Conservation (phyloP, 2,797 vertebrate genomes). For the Alfaro cultratus region DNA sequence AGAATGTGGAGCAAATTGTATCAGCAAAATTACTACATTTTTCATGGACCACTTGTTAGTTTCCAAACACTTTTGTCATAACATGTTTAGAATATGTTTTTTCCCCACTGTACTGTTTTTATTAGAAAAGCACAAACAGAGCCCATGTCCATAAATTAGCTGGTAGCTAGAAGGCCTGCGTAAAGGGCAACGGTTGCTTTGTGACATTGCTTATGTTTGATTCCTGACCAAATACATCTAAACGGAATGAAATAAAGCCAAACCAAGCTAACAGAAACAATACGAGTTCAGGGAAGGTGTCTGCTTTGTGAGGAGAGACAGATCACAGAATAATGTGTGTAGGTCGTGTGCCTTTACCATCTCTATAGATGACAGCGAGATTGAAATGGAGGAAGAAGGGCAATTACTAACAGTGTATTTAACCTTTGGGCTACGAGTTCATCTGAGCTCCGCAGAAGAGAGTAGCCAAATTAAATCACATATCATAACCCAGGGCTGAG, state of each 20-base stretch:
- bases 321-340: not conserved
- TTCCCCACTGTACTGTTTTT: not conserved
- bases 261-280: not conserved
- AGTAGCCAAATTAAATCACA: conserved; percentile 58
- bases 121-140: not conserved
- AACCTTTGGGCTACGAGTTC: conserved; percentile 56
- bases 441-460: conserved; percentile 37
- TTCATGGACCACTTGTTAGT: not conserved
- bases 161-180: not conserved
- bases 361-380: conserved; percentile 22
- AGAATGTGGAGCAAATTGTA: not conserved
- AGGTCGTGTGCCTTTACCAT: conserved; percentile 14
- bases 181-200: not conserved
- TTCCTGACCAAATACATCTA: not conserved
- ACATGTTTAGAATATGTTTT: not conserved
- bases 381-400: conserved; percentile 30
- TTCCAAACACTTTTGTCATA: not conserved
- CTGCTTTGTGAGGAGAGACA: conserved; percentile 18
- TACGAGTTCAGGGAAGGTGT: not conserved
- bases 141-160: not conserved
- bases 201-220: not conserved
- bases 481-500: conserved; percentile 39
- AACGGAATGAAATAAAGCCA: conserved; percentile 1
- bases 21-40: not conserved
- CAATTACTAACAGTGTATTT: conserved; percentile 52